Base-by-base conservation (phyloP, 1,140 invertebrate genomes). In the Drosophila setifemur region DNA sequence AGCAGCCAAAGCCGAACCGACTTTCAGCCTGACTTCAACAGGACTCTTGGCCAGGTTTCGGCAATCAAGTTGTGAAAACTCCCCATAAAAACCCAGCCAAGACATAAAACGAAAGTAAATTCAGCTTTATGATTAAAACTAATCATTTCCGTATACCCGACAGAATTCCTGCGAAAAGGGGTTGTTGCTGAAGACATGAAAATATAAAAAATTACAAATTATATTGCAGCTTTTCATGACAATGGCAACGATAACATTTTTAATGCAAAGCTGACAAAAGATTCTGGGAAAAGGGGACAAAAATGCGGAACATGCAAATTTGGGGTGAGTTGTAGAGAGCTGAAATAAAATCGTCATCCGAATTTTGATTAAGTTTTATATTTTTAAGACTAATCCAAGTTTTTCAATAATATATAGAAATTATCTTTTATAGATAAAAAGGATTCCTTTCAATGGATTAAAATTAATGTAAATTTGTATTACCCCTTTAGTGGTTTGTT, bases 101-200 rank as follows among this genome's bases (percentile, higher is more conserved):
- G 31, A 26, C 57, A 28, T 64, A 64, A 64, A 64, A 66, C 44
- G 58, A 64, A 25, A 39, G 60, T 40, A 64, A 64, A 40, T 49
- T 63, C 42, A 2, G 57, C 29, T 73, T 73, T 73, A 73, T 73
- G 61, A 68, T 73, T 73, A 52, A 73, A 73, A 60, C 71, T 73
- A 74, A 73, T 67, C 47, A 67, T 67, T 67, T 67, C 18, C 33
- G 35, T 49, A 12, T 29, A 33, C 31, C 16, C 1, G 23, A 21
- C 28, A 45, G 33, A 52, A 26, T 14, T 12, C 23, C 4, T 12
- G 21, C 39, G 44, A 53, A 48, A 50, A 54, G 11, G 47, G 55
- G 33, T 72, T 29, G 11, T n/a, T n/a, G 25, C 6, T 21, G 35
- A 23, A 7, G 21, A 40, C 28, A 35, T 26, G 8, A 37, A 28